Evolutionary conservation across 2,797 vertebrate species (phyloP).

Genomic region (Salmo trutta): DNA sequence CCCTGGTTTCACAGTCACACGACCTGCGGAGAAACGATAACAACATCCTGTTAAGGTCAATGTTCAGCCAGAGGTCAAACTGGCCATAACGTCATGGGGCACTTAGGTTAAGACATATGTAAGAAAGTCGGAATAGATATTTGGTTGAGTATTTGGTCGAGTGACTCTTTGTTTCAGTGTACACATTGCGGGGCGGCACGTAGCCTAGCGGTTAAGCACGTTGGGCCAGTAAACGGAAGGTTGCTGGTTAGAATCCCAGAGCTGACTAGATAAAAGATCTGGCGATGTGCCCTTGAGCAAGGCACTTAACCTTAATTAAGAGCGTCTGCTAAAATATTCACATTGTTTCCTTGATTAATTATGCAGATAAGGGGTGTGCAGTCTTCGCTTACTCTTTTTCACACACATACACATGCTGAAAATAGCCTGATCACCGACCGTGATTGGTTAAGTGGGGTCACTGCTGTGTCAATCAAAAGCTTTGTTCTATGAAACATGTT

Average conservation of each 20-base stretch:
- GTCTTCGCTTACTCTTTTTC: not conserved
- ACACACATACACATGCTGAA: not conserved
- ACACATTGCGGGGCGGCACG: no score
- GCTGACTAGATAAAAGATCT: no score
- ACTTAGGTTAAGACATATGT: not conserved
- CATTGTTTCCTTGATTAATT: not conserved
- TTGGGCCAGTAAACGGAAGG: no score
- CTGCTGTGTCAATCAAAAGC: constrained; percentile 15
- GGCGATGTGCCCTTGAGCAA: no score
- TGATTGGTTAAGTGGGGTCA: constrained; percentile 8
- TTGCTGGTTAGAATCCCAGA: no score
- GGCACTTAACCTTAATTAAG: no score
- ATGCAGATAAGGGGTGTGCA: not conserved
- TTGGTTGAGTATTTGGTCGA: not conserved
- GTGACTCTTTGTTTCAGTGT: no score
- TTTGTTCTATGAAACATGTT: constrained; percentile 41
- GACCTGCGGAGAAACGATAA: constrained; percentile 64
- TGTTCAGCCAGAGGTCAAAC: not conserved
- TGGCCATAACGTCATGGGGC: not conserved
- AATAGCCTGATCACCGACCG: constrained; percentile 8
- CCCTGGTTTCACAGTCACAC: constrained; percentile 79
- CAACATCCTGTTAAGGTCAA: constrained; percentile 19
- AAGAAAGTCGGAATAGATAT: not conserved
- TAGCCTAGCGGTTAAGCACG: no score
- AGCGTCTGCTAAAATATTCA: no score